Evolutionary conservation across 2,888 invertebrate genomes (phyloP).

Genomic region (Hydrotaea cyrtoneurina): DNA sequence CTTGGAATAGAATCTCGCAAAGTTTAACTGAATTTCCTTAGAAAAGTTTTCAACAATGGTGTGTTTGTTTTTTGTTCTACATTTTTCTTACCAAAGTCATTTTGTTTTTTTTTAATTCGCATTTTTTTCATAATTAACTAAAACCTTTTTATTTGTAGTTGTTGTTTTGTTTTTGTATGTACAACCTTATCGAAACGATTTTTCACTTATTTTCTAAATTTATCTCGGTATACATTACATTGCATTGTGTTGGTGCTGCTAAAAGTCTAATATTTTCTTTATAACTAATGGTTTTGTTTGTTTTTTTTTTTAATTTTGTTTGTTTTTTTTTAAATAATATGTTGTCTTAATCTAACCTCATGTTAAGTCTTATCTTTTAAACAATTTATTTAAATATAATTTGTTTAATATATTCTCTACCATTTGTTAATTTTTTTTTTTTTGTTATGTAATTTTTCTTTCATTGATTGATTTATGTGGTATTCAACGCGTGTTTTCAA

Average conservation of each 20-base stretch:
- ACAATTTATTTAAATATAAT: slow-evolving; percentile 10
- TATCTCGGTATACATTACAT: slow-evolving; percentile 59
- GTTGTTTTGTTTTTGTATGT: slow-evolving; percentile 36
- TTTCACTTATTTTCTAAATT: neutral
- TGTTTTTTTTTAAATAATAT: neutral
- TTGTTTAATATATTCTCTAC: slow-evolving; percentile 41
- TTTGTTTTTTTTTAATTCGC: too few relatives aligned
- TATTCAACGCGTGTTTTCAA: slow-evolving; percentile 14
- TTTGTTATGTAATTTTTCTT: slow-evolving; percentile 8
- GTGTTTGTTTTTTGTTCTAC: too few relatives aligned
- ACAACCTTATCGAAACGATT: slow-evolving; percentile 57
- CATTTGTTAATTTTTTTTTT: too few relatives aligned
- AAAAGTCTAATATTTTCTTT: slow-evolving; percentile 45
- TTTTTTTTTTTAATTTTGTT: too few relatives aligned
- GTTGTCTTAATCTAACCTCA: slow-evolving; percentile 1
- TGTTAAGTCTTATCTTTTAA: slow-evolving; percentile 20
- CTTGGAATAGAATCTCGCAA: too few relatives aligned
- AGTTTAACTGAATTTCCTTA: too few relatives aligned
- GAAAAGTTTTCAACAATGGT: too few relatives aligned
- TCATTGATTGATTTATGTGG: slow-evolving; percentile 22
- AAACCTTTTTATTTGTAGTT: neutral
- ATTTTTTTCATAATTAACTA: neutral
- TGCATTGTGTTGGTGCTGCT: slow-evolving; percentile 57
- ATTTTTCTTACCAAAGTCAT: neutral
- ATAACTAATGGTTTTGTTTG: slow-evolving; percentile 10